phyloP scores from a whole-genome alignment of 2,797 vertebrate genomes.

The Stomatorhinus walkeri region DNA sequence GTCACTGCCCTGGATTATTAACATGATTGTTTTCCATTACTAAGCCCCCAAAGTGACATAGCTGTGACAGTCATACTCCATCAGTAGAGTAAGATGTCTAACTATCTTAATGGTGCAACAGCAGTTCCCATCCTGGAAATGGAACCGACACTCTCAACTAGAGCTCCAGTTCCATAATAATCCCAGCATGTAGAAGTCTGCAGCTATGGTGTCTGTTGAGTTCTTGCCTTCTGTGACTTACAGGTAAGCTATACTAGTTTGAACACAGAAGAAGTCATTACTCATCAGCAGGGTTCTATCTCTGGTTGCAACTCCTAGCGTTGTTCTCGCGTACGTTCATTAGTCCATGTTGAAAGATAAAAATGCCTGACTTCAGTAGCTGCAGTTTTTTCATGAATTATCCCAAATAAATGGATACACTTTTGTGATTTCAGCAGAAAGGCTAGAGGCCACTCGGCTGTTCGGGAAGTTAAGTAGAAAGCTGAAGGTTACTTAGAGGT shows the following conservation, averaged over 20 bases:
- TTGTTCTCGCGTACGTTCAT: not conserved
- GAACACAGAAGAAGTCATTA: not conserved
- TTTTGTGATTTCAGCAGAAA: not conserved
- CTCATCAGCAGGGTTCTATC: not conserved
- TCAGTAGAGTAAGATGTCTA: not conserved
- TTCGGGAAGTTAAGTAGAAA: not conserved
- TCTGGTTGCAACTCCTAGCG: not conserved
- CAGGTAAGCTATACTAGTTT: not conserved
- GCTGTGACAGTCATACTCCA: not conserved
- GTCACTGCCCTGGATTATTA: not conserved
- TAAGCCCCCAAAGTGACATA: not conserved
- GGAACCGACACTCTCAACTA: not conserved
- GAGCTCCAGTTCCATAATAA: not conserved
- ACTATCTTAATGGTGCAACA: not conserved
- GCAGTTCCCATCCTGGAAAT: constrained; percentile 1
- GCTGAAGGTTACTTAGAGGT: not conserved
- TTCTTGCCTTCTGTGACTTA: not conserved
- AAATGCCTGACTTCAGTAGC: not conserved
- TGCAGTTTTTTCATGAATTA: not conserved
- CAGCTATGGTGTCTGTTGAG: not conserved
- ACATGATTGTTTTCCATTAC: not conserved
- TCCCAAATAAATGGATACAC: not conserved
- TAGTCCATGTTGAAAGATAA: not conserved
- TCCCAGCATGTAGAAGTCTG: not conserved
- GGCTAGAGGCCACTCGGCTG: not conserved